phyloP scores from a whole-genome alignment of 2,113 vertebrate species.

The Spilogale gracilis region DNA sequence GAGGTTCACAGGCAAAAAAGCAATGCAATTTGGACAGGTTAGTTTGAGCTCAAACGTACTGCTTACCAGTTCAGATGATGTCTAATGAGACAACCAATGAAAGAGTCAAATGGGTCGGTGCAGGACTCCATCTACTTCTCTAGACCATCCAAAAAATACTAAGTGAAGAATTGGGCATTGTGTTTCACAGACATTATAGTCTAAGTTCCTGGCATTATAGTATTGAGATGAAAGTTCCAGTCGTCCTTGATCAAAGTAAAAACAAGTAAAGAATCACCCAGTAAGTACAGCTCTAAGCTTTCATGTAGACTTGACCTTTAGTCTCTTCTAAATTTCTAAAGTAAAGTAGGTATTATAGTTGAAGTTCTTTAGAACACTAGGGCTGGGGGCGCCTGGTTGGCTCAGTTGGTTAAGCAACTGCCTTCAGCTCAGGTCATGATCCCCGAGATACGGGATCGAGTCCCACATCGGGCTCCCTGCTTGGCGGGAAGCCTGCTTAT shows the following conservation, averaged over 20 bases:
- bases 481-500: no score
- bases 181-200: background rate
- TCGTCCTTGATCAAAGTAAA: background rate
- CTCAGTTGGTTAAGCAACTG: no score
- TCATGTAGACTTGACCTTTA: background rate
- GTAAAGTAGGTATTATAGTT: background rate
- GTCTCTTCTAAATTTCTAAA: background rate
- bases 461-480: no score
- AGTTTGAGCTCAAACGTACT: background rate
- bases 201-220: background rate
- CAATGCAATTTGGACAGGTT: background rate
- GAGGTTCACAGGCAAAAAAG: background rate
- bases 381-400: no score
- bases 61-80: rapidly evolving
- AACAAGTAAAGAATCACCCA: background rate
- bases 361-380: background rate
- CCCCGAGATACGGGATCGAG: no score
- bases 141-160: background rate
- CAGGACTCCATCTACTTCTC: background rate
- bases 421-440: no score
- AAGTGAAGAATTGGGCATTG: background rate
- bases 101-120: background rate
- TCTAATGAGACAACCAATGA: background rate
- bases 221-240: background rate
- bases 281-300: background rate